Base-by-base conservation (phyloP, 2,113 vertebrate genomes). In the Nannobrachium achirus region DNA sequence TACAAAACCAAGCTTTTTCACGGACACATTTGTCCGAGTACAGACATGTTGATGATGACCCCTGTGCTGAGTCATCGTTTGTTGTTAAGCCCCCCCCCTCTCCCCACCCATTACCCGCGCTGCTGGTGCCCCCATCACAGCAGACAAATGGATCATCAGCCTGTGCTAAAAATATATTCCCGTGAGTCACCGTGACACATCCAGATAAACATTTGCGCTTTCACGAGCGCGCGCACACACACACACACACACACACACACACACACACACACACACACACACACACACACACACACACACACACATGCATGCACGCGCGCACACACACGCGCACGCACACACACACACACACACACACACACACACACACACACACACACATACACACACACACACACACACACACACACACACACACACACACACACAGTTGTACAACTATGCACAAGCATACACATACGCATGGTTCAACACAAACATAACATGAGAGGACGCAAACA, bases 141-240 rank as follows among this genome's bases (percentile, higher is more conserved):
- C 56, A 18, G 25, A 68, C 79, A 78, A 79, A 76, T 73, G 78
- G 77, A 84, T 71, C 69, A 80, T 45, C 70, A 80, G 57, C 49
- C 16, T 60, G 25, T 8, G n/a, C 81, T 88, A 82, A 69, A 88
- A 85, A 88, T 87, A 87, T 72, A 67, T 58, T 19, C 40, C 33
- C 20, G 25, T 33, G 25, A 33, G n/a, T n/a, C n/a, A n/a, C n/a
- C n/a, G n/a, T n/a, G n/a, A n/a, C n/a, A n/a, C n/a, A n/a, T n/a
- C n/a, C n/a, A n/a, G n/a, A n/a, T n/a, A n/a, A n/a, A n/a, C n/a
- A n/a, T n/a, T n/a, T n/a, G n/a, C n/a, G n/a, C n/a, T n/a, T n/a
- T n/a, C n/a, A n/a, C n/a, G n/a, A n/a, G n/a, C n/a, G n/a, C n/a
- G n/a, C n/a, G n/a, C n/a, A n/a, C n/a, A n/a, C n/a, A 11, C 15